These are phyloP conservation scores for Glareola pratincola DNA, from an alignment of 2,113 vertebrate species.

Conservation along the genomic window DNA sequence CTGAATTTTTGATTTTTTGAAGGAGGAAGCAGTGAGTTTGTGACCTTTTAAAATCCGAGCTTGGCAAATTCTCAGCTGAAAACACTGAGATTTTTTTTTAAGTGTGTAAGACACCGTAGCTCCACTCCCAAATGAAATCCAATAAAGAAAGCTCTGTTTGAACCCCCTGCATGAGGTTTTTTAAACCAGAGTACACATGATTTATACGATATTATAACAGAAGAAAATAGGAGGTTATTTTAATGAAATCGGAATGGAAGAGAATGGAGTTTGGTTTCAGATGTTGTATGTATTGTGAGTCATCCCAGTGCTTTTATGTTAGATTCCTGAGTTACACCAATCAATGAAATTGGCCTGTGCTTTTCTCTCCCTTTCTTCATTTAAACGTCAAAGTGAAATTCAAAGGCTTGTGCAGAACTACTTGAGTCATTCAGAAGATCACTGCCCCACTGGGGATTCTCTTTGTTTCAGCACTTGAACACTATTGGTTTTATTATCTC, in stretches of 20 bases:
- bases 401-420: slow-evolving; percentile 66
- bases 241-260: slow-evolving; percentile 38
- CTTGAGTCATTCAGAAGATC: slow-evolving; percentile 66
- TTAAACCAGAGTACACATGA: not conserved
- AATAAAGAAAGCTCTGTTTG: not conserved
- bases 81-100: not conserved
- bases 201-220: slow-evolving; percentile 2
- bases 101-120: not conserved
- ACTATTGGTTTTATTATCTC: slow-evolving; percentile 60
- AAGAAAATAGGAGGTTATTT: slow-evolving; percentile 31
- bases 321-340: slow-evolving; percentile 63
- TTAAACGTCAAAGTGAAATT: slow-evolving; percentile 74
- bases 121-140: not conserved
- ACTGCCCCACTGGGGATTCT: slow-evolving; percentile 53
- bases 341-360: slow-evolving; percentile 64
- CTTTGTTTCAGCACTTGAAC: slow-evolving; percentile 69
- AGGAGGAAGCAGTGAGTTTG: not conserved
- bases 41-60: not conserved
- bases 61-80: not conserved
- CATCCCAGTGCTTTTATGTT: slow-evolving; percentile 52
- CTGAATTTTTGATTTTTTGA: not conserved
- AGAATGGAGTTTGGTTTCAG: slow-evolving; percentile 52
- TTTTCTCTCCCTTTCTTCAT: slow-evolving; percentile 64
- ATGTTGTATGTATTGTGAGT: slow-evolving; percentile 49
- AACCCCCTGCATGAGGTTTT: not conserved